Evolutionary conservation across 2,797 vertebrate genomes (phyloP), one percentile per base, ranked within the genome.

Genomic region (Enteromius anoplus): DNA sequence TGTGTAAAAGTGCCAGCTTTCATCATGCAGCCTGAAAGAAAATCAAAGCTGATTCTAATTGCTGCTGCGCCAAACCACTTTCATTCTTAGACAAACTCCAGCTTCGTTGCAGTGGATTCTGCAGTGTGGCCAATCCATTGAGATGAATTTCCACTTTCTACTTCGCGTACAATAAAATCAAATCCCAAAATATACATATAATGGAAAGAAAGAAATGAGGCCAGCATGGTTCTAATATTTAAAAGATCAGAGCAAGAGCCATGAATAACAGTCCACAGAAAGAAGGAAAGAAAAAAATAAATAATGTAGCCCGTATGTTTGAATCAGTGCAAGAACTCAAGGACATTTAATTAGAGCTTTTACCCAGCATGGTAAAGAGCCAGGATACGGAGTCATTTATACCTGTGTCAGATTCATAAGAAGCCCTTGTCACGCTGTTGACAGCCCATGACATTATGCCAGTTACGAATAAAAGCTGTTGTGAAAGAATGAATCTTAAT

Each of bases 331-430:
- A 85, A 19, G 26, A 72, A 78, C 73, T 60, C 53, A 23, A 60
- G 55, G 34, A 64, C 64, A 29, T 81, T 85, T 80, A 84, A 85
- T 85, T 85, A 73, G 47, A 77, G 62, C 12, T 81, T 73, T 23
- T 60, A 72, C 40, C 53, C 78, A 45, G 75, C 65, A 68, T 86
- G 68, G 80, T 77, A 72, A 75, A 40, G 66, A 72, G 26, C 78
- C 49, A 53, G 71, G 47, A 85, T 70, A 45, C 79, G 71, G 12
- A 47, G 55, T 72, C 9, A 51, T 69, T 80, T 81, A 81, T 70
- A 83, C 80, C 78, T 80, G 72, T 71, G 62, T 80, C 79, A 79
- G 83, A 87, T 90, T 87, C 37, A 68, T 85, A 78, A 47, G 80
- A 75, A 68, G 32, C 76, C 58, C 47, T 75, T 77, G 71, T 83